These are phyloP conservation scores for Gobius niger DNA, from an alignment of 2,113 vertebrate genomes.

Conservation along the genomic window DNA sequence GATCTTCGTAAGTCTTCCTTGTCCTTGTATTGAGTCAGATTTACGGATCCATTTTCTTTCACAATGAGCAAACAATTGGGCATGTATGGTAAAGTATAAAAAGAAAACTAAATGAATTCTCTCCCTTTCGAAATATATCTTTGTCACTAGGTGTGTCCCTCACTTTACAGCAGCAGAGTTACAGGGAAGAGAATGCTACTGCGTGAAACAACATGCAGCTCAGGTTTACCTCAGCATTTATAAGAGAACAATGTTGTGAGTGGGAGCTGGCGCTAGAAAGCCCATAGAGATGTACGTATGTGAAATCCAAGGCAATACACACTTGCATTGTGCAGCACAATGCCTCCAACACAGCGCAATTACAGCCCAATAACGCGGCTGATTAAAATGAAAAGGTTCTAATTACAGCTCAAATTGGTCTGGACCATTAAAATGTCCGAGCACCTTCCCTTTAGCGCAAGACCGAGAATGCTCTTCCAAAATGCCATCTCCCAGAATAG, in stretches of 20 bases:
- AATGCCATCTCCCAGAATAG: conserved; percentile 3
- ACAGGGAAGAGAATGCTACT: not conserved
- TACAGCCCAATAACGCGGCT: conserved; percentile 18
- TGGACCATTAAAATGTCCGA: not conserved
- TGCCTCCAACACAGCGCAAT: not conserved
- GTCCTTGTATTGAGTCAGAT: no score
- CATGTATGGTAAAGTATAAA: no score
- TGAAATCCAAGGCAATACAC: not conserved
- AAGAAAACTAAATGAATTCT: no score
- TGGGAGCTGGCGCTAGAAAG: not conserved
- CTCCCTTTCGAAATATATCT: no score
- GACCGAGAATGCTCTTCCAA: not conserved
- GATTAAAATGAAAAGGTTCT: conserved; percentile 37
- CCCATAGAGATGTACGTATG: not conserved
- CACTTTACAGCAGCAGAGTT: not conserved
- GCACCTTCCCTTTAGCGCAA: not conserved
- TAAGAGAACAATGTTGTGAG: not conserved
- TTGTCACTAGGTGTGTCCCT: no score
- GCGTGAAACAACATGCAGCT: not conserved
- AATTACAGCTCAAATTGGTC: conserved; percentile 36
- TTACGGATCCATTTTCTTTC: no score
- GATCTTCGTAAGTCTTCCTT: no score
- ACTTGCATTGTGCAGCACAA: not conserved
- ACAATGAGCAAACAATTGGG: no score
- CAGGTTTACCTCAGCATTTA: not conserved